These are phyloP conservation scores for Channa argus DNA, from an alignment of 2,113 vertebrate genomes.

Conservation along the genomic window DNA sequence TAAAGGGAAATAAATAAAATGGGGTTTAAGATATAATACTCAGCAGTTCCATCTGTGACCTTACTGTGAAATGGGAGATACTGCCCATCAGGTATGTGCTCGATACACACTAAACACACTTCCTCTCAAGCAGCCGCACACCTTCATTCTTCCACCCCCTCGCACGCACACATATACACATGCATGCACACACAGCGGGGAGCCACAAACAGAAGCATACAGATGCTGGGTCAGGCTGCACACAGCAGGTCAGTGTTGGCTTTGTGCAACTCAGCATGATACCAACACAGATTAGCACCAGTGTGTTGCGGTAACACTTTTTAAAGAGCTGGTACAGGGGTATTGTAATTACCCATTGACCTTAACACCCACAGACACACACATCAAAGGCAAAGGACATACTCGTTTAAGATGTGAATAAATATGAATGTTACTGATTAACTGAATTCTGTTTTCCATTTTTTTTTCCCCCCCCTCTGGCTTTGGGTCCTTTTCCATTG, in stretches of 20 bases:
- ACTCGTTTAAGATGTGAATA: neutral
- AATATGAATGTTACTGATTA: neutral
- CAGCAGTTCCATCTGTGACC: slow-evolving; percentile 41
- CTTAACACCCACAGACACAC: slow-evolving; percentile 36
- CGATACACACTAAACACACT: slow-evolving; percentile 24
- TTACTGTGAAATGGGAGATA: slow-evolving; percentile 47
- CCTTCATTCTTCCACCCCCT: neutral
- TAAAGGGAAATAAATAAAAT: no score
- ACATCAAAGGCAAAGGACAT: slow-evolving; percentile 19
- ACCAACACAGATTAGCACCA: slow-evolving; percentile 69
- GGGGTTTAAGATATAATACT: no score
- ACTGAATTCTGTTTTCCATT: neutral
- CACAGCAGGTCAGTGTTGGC: slow-evolving; percentile 68
- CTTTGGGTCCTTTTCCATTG: neutral
- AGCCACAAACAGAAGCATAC: slow-evolving; percentile 70
- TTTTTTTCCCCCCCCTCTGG: no score
- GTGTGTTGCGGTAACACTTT: slow-evolving; percentile 63
- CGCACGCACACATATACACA: neutral
- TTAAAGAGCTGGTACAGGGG: slow-evolving; percentile 50
- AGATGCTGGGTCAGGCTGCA: slow-evolving; percentile 76
- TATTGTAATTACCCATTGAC: slow-evolving; percentile 70
- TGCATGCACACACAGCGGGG: slow-evolving; percentile 49
- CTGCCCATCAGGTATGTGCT: slow-evolving; percentile 42
- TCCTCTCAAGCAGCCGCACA: slow-evolving; percentile 17
- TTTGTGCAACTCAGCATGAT: slow-evolving; percentile 68